phyloP scores from a whole-genome alignment of 1,140 invertebrate species.

The Pseudomyrmex pallidus region DNA sequence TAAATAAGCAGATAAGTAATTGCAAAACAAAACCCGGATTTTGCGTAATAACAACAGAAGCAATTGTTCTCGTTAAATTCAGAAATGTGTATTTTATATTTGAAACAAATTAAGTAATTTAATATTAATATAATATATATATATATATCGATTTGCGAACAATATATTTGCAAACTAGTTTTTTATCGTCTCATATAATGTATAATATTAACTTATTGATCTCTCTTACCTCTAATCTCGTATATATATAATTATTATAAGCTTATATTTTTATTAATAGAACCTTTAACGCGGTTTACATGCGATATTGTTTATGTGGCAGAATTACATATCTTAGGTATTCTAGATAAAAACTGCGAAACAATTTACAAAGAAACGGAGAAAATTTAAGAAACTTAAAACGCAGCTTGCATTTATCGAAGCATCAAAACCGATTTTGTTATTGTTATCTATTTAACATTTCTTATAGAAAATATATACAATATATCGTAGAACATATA shows the following conservation, averaged over 20 bases:
- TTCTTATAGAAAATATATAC: background rate
- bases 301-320: background rate
- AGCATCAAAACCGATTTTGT: constrained; percentile 44
- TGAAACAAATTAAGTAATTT: background rate
- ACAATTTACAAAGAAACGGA: background rate
- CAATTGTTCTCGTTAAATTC: background rate
- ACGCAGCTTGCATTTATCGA: constrained; percentile 12
- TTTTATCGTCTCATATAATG: constrained; percentile 18
- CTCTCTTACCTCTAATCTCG: constrained; percentile 13
- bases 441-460: background rate
- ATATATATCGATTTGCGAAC: constrained; percentile 18
- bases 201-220: background rate
- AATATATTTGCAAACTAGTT: background rate
- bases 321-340: background rate
- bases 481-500: constrained; percentile 9
- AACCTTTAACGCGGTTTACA: background rate
- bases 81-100: background rate
- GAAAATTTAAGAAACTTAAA: too few species aligned
- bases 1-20: constrained; percentile 22
- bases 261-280: constrained; percentile 16
- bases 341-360: constrained; percentile 3
- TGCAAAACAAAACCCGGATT: background rate
- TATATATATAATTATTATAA: constrained; percentile 9
- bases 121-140: background rate
- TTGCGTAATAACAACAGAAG: constrained; percentile 5